phyloP scores from a whole-genome alignment of 1,140 invertebrate genomes.

The Gyrodactylus bullatarudis region DNA sequence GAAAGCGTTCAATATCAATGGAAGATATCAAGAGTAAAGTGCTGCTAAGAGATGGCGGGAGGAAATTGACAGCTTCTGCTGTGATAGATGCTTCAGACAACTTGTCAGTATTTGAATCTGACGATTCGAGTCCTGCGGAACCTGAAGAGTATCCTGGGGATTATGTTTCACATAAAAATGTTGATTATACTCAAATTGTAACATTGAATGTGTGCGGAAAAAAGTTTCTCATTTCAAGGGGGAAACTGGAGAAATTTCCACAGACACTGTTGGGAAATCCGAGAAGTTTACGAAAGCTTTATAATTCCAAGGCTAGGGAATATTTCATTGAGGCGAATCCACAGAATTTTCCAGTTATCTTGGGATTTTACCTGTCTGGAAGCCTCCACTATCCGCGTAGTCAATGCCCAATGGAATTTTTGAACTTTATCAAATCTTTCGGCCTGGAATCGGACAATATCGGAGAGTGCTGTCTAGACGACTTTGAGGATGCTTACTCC shows the following conservation, averaged over 20 bases:
- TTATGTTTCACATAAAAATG: too few relatives aligned
- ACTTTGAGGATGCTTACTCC: constrained; percentile 45
- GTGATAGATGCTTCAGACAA: too few relatives aligned
- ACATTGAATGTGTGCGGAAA: constrained; percentile 31
- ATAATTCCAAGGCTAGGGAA: constrained; percentile 77
- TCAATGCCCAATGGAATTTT: constrained; percentile 87
- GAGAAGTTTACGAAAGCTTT: constrained; percentile 91
- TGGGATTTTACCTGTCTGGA: constrained; percentile 91
- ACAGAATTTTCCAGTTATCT: constrained; percentile 84
- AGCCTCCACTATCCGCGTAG: constrained; percentile 94
- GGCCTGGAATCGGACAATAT: constrained; percentile 94
- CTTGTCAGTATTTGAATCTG: too few relatives aligned
- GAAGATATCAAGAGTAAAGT: too few relatives aligned
- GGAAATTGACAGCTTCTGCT: too few relatives aligned
- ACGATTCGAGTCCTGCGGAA: too few relatives aligned
- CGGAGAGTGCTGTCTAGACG: constrained; percentile 85
- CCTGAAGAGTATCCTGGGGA: too few relatives aligned
- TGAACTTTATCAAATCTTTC: constrained; percentile 93
- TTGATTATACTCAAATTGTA: too few relatives aligned
- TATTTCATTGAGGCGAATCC: constrained; percentile 99
- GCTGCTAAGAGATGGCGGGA: too few relatives aligned
- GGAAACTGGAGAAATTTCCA: constrained; percentile 91
- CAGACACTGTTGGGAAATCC: constrained; percentile 68
- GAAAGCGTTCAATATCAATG: too few relatives aligned
- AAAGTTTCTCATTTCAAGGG: constrained; percentile 87